phyloP scores from a whole-genome alignment of 1,140 invertebrate genomes.

The Aphaenogaster rudis region DNA sequence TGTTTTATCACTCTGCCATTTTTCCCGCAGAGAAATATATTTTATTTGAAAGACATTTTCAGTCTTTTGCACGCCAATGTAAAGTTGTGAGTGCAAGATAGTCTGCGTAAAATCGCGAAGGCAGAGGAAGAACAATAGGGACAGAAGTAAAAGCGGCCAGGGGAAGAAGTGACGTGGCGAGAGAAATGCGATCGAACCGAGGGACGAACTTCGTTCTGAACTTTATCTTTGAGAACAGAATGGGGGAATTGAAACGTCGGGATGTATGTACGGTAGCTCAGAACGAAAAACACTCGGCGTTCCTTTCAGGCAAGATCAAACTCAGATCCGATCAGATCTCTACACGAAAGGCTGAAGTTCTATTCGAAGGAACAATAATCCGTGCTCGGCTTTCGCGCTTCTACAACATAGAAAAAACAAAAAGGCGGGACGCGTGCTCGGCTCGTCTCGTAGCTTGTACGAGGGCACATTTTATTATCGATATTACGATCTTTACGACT shows the following conservation, averaged over 20 bases:
- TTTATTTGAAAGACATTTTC: slow-evolving; percentile 27
- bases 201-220: slow-evolving; percentile 33
- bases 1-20: neutral
- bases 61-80: neutral
- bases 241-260: slow-evolving; percentile 45
- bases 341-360: slow-evolving; percentile 14
- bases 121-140: neutral
- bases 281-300: slow-evolving; percentile 31
- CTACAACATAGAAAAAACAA: neutral
- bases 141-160: neutral
- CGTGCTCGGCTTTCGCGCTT: neutral
- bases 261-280: neutral
- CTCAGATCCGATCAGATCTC: slow-evolving; percentile 26
- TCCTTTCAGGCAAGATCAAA: slow-evolving; percentile 27
- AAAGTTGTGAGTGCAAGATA: neutral
- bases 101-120: slow-evolving; percentile 1
- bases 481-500: slow-evolving; percentile 38
- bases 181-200: slow-evolving; percentile 42
- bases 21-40: neutral
- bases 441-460: neutral
- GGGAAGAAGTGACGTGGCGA: slow-evolving; percentile 18
- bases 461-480: slow-evolving; percentile 33
- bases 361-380: slow-evolving; percentile 27
- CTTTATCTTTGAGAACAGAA: slow-evolving; percentile 50
- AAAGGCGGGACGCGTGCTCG: neutral